phyloP scores from a whole-genome alignment of 2,113 vertebrate genomes.

The Pimephales promelas region DNA sequence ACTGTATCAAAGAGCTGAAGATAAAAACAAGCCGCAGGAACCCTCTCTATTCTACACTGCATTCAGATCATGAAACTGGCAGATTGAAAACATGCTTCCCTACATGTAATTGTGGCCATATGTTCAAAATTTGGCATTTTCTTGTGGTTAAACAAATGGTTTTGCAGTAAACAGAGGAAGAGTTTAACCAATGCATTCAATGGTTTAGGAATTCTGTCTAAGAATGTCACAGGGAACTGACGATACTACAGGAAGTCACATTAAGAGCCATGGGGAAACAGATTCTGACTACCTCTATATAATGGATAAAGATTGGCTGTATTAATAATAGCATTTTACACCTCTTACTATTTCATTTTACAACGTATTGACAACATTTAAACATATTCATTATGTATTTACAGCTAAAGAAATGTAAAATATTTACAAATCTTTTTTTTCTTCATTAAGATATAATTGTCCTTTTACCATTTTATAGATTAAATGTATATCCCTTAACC shows the following conservation, averaged over 20 bases:
- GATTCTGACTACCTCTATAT: background rate
- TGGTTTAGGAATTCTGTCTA: slow-evolving; percentile 13
- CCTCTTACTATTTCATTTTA: background rate
- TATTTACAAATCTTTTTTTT: too few relatives aligned
- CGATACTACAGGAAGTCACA: background rate
- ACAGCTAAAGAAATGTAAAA: too few relatives aligned
- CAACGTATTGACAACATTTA: too few relatives aligned
- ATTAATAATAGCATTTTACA: background rate
- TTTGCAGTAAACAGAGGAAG: slow-evolving; percentile 41
- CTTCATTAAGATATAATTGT: too few relatives aligned
- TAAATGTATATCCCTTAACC: too few relatives aligned
- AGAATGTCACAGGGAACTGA: slow-evolving; percentile 12
- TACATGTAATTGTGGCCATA: slow-evolving; percentile 45
- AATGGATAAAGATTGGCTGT: background rate
- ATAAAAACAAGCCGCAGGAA: slow-evolving; percentile 20
- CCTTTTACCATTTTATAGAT: too few relatives aligned
- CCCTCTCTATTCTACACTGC: background rate
- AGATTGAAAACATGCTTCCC: slow-evolving; percentile 14
- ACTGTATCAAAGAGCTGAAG: background rate
- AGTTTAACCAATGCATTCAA: background rate
- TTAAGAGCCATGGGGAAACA: background rate
- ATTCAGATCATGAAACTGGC: background rate
- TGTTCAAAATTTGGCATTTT: slow-evolving; percentile 40
- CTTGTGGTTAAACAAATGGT: background rate
- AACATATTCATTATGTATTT: too few relatives aligned